A percentile compares a stretch with the other conserved stretches of the same genome.
phyloP scores from a whole-genome alignment of 2,113 vertebrate genomes.

The Oreochromis spilurus region DNA sequence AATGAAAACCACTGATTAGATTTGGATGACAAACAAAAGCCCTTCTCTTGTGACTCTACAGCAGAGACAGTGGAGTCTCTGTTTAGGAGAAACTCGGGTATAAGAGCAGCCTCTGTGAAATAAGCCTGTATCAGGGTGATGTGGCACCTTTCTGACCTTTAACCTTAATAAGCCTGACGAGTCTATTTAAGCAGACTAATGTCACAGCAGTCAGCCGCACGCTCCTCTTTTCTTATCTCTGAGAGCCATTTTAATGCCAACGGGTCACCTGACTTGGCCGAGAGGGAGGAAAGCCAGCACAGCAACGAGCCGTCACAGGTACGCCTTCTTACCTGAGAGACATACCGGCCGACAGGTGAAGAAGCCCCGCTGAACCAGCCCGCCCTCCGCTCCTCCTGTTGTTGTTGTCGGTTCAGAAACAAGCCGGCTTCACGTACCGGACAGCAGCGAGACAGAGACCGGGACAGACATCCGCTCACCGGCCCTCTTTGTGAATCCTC shows the following conservation, averaged over 20 bases:
- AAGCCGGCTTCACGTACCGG: background rate
- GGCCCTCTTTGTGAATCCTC: background rate
- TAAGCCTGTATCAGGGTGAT: background rate
- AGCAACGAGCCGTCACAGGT: background rate
- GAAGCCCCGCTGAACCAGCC: background rate
- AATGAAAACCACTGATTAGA: background rate
- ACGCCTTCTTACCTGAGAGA: constrained; percentile 31
- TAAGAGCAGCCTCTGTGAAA: background rate
- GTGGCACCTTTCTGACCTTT: background rate
- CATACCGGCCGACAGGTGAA: constrained; percentile 12
- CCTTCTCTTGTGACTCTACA: background rate
- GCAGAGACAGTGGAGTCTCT: background rate
- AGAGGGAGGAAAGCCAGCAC: background rate
- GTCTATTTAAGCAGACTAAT: background rate
- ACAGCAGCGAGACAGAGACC: background rate
- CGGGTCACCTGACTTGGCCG: background rate
- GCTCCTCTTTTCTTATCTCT: background rate
- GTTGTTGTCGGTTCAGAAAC: background rate
- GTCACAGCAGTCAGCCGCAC: background rate
- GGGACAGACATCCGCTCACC: background rate
- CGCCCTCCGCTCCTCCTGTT: background rate
- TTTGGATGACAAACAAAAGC: background rate
- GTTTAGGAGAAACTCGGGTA: background rate
- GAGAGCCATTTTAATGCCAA: background rate
- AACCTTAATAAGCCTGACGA: background rate